These are phyloP conservation scores for Mythimna lalbum DNA, from an alignment of 2,888 invertebrate genomes.

Conservation along the genomic window DNA sequence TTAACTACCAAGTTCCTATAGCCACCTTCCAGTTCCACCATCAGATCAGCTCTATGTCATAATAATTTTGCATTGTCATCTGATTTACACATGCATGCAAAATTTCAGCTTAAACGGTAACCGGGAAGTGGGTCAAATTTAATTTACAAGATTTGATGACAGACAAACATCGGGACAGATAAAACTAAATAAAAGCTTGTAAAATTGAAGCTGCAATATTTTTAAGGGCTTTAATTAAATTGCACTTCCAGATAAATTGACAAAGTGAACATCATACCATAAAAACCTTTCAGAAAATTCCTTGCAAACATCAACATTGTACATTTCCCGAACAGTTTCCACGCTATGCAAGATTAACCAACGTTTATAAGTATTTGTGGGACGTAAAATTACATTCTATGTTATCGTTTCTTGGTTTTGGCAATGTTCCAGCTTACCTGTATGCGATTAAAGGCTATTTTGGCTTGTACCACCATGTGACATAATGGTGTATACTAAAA, in stretches of 20 bases:
- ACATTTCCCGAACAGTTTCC: slow-evolving; percentile 4
- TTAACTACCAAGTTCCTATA: too few species aligned
- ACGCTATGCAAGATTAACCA: slow-evolving; percentile 32
- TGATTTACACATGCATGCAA: too few species aligned
- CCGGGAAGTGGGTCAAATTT: too few species aligned
- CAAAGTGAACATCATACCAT: background rate
- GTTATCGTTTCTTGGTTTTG: slow-evolving; percentile 29
- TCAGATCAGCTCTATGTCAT: too few species aligned
- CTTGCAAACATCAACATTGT: background rate
- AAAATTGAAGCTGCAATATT: too few species aligned
- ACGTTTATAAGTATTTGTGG: slow-evolving; percentile 43
- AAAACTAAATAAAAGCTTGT: too few species aligned
- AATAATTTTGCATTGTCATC: too few species aligned
- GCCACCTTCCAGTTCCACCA: too few species aligned
- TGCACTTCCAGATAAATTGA: background rate
- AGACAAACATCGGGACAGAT: too few species aligned
- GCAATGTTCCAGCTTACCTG: slow-evolving; percentile 47
- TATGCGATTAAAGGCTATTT: slow-evolving; percentile 9
- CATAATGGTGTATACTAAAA: slow-evolving; percentile 17
- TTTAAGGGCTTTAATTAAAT: background rate
- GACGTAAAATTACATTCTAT: slow-evolving; percentile 51
- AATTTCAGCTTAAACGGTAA: too few species aligned
- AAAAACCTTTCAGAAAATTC: background rate
- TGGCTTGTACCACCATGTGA: slow-evolving; percentile 16
- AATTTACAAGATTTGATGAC: too few species aligned